These are phyloP conservation scores for Luscinia luscinia DNA, from an alignment of 2,797 vertebrate species.

Conservation along the genomic window DNA sequence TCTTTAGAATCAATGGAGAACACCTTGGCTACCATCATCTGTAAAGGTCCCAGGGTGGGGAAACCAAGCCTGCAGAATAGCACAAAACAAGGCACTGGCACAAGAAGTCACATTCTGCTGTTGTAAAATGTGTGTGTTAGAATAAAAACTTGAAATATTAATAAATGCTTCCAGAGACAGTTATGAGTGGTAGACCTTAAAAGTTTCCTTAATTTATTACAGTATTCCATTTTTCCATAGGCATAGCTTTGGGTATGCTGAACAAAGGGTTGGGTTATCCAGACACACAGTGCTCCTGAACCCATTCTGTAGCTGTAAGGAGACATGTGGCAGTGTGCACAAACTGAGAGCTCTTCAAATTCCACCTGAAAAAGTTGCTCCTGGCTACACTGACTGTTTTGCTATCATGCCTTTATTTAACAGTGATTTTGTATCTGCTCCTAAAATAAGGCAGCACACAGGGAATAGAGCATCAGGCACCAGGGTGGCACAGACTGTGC, in stretches of 20 bases:
- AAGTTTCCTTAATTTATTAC: constrained; percentile 54
- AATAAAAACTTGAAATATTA: not conserved
- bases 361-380: not conserved
- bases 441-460: not conserved
- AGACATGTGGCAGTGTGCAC: not conserved
- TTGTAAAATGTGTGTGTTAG: not conserved
- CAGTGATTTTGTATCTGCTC: constrained; percentile 21
- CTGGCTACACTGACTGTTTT: not conserved
- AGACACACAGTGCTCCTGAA: not conserved
- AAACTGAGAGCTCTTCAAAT: not conserved
- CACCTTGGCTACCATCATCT: not conserved
- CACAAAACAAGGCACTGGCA: not conserved
- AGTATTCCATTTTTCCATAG: not conserved
- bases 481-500: not conserved
- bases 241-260: constrained; percentile 17
- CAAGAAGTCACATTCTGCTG: not conserved
- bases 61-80: not conserved
- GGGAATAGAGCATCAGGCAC: constrained; percentile 24
- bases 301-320: not conserved
- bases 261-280: not conserved
- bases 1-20: not conserved
- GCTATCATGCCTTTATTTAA: not conserved
- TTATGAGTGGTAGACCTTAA: not conserved
- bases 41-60: not conserved
- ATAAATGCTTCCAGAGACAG: constrained; percentile 51